Evolutionary conservation across 2,888 invertebrate genomes (phyloP), one percentile per base, ranked within the genome.

Genomic region (Mystacides longicornis): DNA sequence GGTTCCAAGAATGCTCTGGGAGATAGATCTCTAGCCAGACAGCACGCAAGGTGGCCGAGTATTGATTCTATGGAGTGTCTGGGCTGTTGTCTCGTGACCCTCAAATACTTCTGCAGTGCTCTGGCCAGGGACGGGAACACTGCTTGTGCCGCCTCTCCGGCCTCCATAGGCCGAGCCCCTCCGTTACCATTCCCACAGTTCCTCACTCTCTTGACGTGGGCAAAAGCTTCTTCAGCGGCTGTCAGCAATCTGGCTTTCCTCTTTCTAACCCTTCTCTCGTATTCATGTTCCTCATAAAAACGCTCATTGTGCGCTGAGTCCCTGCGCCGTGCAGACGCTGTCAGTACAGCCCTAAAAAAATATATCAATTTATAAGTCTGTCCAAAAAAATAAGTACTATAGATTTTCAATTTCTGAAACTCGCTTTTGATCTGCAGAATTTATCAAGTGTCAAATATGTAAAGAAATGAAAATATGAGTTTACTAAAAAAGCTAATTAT

Each of bases 261-360:
- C 71, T 97, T 97, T 66, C 91, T 83, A 55, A 97, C 94, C 55
- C 96, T 79, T 3, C 95, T 77, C 67, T 95, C 95, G 65, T 95
- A 93, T 72, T 99, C 98, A 67, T 95, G 91, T 72, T 99, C 98
- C 71, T 98, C 97, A 72, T 98, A 96, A 73, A 98, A 96, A 31
- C 94, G 81, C 74, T 98, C 98, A 73, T 97, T 97, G 76, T 97
- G 97, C 61, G 93, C 89, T 64, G 92, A 89, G 63, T 95, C 83
- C 23, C 94, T 81, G 1, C 94, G 81, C 16, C 94, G 81, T 0
- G 91, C 87, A 64, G 88, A 87, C 5, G 61, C 59, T 11, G 57
- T 54, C 37, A 61, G 42, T 2, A 61, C 61, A 18, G 61, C 55
- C 49, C 61, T 60, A 23, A 31, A 45, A 49, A 46, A 7, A 51